These are phyloP conservation scores for Mycalesis mineus DNA, from an alignment of 2,888 invertebrate genomes.

Conservation along the genomic window DNA sequence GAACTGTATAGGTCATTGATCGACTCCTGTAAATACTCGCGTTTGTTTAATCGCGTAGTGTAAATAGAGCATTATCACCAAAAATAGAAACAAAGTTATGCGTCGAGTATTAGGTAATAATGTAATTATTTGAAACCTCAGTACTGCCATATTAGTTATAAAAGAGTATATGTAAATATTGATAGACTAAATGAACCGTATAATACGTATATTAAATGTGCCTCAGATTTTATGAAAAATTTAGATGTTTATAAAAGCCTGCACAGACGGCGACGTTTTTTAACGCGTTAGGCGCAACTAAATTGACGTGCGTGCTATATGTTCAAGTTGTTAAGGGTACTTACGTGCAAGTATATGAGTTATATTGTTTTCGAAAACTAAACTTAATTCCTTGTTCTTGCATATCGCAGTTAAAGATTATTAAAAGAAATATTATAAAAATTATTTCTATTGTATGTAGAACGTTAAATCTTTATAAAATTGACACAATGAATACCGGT, in stretches of 20 bases:
- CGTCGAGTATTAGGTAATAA: slow-evolving; percentile 29
- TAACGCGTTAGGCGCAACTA: neutral
- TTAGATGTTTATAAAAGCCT: slow-evolving; percentile 55
- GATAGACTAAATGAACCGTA: slow-evolving; percentile 37
- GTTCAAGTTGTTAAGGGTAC: no score
- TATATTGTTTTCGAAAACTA: no score
- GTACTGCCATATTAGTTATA: slow-evolving; percentile 72
- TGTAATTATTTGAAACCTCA: slow-evolving; percentile 58
- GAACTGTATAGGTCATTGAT: neutral
- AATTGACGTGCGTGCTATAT: neutral
- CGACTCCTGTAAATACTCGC: neutral
- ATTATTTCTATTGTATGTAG: no score
- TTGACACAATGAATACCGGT: no score
- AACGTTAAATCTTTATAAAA: no score
- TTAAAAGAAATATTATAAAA: no score
- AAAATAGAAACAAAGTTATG: slow-evolving; percentile 32
- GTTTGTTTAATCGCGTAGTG: neutral
- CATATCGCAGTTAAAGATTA: no score
- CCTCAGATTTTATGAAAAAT: slow-evolving; percentile 69
- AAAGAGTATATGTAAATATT: slow-evolving; percentile 58
- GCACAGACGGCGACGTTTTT: neutral
- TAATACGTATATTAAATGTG: slow-evolving; percentile 72
- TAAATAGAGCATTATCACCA: neutral
- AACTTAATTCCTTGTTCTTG: no score
- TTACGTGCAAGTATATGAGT: no score